Percentiles rank a stretch among this genome's conserved stretches.
These are phyloP conservation scores for Agonopterix subpropinquella DNA, from an alignment of 2,888 invertebrate genomes.

Conservation along the genomic window DNA sequence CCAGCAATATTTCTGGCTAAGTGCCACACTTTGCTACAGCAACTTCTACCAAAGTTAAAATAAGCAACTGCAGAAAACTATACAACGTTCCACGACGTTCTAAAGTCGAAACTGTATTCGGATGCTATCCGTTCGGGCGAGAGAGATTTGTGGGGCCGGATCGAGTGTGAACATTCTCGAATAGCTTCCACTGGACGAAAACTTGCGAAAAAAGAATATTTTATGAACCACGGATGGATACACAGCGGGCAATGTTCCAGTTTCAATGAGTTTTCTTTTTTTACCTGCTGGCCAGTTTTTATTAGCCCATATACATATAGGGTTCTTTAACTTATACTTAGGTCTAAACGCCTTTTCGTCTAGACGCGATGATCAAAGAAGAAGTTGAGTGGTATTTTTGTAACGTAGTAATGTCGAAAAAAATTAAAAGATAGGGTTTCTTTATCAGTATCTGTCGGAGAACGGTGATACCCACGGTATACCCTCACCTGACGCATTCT, in stretches of 20 bases:
- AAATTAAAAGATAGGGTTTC: too few relatives aligned
- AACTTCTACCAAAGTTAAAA: too few relatives aligned
- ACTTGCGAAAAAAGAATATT: conserved; percentile 14
- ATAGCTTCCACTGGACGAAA: conserved; percentile 1
- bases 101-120: conserved; percentile 23
- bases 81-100: conserved; percentile 30
- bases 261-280: neutral
- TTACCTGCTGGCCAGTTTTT: neutral
- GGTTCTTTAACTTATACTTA: neutral
- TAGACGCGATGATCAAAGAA: neutral
- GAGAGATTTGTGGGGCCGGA: conserved; percentile 6
- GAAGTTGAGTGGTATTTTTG: too few relatives aligned
- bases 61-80: conserved; percentile 15
- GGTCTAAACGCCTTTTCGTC: neutral
- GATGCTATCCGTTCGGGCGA: conserved; percentile 19
- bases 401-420: too few relatives aligned
- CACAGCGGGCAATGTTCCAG: conserved; percentile 22
- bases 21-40: too few relatives aligned
- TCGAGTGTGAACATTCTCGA: neutral
- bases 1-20: too few relatives aligned
- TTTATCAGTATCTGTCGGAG: too few relatives aligned
- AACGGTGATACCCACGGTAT: too few relatives aligned
- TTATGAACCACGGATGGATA: conserved; percentile 17
- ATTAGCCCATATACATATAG: too few relatives aligned
- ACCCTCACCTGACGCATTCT: too few relatives aligned